These are phyloP conservation scores for Denticeps clupeoides DNA, from an alignment of 2,797 vertebrate species.

Conservation along the genomic window DNA sequence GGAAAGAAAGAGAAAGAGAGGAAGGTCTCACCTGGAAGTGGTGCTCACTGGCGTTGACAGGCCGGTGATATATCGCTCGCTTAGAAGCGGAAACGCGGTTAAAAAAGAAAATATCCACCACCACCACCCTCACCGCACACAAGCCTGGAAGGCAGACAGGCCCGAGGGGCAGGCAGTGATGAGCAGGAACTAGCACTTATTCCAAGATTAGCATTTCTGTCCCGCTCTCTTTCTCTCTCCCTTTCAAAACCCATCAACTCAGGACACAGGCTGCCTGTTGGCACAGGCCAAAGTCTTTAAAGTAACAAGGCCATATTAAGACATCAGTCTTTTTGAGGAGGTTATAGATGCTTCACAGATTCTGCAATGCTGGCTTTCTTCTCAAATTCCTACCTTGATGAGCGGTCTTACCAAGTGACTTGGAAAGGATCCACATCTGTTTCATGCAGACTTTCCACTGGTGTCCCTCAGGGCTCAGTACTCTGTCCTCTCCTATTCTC, in stretches of 20 bases:
- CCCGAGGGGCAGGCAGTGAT: conserved; percentile 13
- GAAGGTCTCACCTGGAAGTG: conserved; percentile 16
- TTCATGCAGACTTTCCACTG: too few relatives aligned
- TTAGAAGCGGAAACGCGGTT: conserved; percentile 13
- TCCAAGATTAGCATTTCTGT: conserved; percentile 21
- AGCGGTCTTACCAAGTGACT: too few relatives aligned
- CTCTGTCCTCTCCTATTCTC: too few relatives aligned
- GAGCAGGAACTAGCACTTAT: conserved; percentile 27
- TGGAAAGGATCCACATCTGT: too few relatives aligned
- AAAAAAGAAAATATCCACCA: too few relatives aligned
- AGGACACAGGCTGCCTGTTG: not conserved
- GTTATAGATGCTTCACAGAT: conserved; percentile 1
- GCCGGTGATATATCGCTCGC: conserved; percentile 31
- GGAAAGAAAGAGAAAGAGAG: conserved; percentile 7
- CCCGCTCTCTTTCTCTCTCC: conserved; percentile 10
- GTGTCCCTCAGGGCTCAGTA: too few relatives aligned
- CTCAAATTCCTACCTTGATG: too few relatives aligned
- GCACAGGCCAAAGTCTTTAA: conserved; percentile 2
- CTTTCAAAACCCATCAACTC: not conserved
- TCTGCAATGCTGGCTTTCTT: not conserved
- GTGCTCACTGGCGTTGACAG: conserved; percentile 19
- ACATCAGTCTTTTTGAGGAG: conserved; percentile 1
- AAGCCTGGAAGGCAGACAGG: conserved; percentile 14
- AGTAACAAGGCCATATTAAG: not conserved
- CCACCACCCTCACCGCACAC: too few relatives aligned